Base-by-base conservation (phyloP, 1,140 invertebrate genomes). In the Drosophila persimilis region DNA sequence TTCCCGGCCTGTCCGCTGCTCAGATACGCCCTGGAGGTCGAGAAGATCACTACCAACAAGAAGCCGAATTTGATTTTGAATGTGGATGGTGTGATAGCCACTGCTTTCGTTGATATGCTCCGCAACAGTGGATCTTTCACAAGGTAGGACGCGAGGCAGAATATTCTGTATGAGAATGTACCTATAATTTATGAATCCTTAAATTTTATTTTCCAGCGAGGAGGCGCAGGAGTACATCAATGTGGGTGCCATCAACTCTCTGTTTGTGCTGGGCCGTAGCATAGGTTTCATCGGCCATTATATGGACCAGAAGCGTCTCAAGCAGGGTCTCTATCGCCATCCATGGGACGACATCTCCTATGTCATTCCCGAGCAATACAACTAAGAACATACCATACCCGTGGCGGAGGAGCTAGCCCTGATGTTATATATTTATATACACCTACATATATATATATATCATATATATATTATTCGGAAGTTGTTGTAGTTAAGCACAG, bases 341-440 rank as follows among this genome's bases (percentile, higher is more conserved):
- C 99, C 99, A 13, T 99, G 99, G 99, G 99, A 99, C 92, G 99
- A 99, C 91, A 99, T 99, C 92, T 98, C 97, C 5, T 99, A 99
- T 91, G 97, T 99, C 85, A 94, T 99, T 83, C 90, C 90, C 44
- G 90, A 91, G 67, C 88, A 91, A 77, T 91, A 91, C 72, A 91
- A 91, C 71, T 91, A 90, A 76, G 56, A 43, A 39, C 35, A 39
- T 35, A 31, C 29, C 24, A 26, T 29, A 13, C 35, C 1, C 35
- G 35, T 13, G 11, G 29, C 15, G 31, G 22, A 17, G 11, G 13
- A 29, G 56, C 56, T 26, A 63, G 70, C 47, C 41, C 35, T 46
- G 66, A 61, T 65, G 70, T 77, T 77, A 70, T 66, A 70, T 62
- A 86, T 79, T 71, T 55, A 66, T 73, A 76, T 77, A 59, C 26